Evolutionary conservation across 2,113 vertebrate species (phyloP), one percentile per base, ranked within the genome.

Genomic region (Megaleporinus macrocephalus): DNA sequence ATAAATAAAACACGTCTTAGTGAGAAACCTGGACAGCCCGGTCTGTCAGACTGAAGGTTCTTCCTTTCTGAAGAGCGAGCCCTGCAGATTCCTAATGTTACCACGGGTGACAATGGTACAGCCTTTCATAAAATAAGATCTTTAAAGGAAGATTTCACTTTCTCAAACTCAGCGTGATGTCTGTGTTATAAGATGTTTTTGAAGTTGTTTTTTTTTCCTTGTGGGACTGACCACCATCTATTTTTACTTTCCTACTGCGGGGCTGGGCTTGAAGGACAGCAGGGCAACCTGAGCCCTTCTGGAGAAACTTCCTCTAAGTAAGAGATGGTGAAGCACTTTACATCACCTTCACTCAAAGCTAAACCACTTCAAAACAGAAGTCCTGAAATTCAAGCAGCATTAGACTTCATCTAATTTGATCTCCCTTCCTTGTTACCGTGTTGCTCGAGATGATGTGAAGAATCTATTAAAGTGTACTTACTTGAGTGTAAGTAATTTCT

Each of bases 1-100:
- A 92, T 91, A 89, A 91, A 89, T 85, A 87, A 91, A 90, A 36
- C 72, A 84, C 86, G 80, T 83, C 77, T 69, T 81, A 72, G 44
- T 78, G 77, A 55, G 86, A 80, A 80, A 77, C 69, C 55, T 57
- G 47, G 77, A 80, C 73, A 82, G 69, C 44, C 24, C 33, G 24
- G 20, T 59, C 61, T 74, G 70, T 79, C 65, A 30, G 76, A 70
- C 65, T 76, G 80, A 63, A 76, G 79, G 63, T 76, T 76, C 76
- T 33, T 24, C n/a, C 80, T 44, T 36, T 75, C 63, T 62, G 26
- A 5, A 33, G 27, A 9, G 3, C 47, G 33, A 20, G 62, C 53
- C 65, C 65, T 36, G 24, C 61, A 22, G n/a, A 75, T 79, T 82
- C 53, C 53, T 18, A 49, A 44, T 68, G 83, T 77, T 81, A 65